Evolutionary conservation across 2,113 vertebrate species (phyloP), one percentile per base, ranked within the genome.

Genomic region (Falco punctatus): DNA sequence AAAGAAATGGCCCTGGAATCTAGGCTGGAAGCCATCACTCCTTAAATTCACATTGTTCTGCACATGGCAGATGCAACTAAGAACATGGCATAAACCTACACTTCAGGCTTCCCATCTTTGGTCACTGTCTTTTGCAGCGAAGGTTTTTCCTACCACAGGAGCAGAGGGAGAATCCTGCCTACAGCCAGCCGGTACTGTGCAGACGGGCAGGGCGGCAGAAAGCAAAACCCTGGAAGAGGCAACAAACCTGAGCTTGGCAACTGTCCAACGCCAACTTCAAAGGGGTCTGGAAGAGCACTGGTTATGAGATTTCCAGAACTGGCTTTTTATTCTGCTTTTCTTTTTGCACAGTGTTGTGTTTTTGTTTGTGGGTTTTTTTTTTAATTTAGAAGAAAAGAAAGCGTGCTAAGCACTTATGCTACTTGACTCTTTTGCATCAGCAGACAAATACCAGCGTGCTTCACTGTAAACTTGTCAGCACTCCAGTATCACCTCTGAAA

Each of bases 341-440:
- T 11, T 15, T 78, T 81, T 65, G 54, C 54, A 54, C 52, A 75
- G 26, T 30, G 14, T 10, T 48, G 48, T 13, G 21, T 27, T 38
- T 38, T 38, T 38, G 38, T 38, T 38, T 38, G 38, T 38, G 38
- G 38, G 38, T 16, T 0, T 6, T 22, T 42, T 62, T 46, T 57
- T 42, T 22, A 20, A 69, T 73, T 89, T 65, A 61, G 62, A 91
- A 95, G 26, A 32, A 82, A 91, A 95, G 26, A 32, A 82, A 58
- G 55, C 2, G 1, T 18, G 28, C 21, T 81, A 30, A 86, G 46
- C 55, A 54, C 42, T 83, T 55, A 13, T 1, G 13, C 33, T 67
- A 21, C 85, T 79, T 51, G 62, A 67, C 7, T 54, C 26, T n/a
- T 58, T 33, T 40, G 13, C 58, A 59, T 14, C 48, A 79, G 28